Base-by-base conservation (phyloP, 2,888 invertebrate genomes). In the Alcis repandata region DNA sequence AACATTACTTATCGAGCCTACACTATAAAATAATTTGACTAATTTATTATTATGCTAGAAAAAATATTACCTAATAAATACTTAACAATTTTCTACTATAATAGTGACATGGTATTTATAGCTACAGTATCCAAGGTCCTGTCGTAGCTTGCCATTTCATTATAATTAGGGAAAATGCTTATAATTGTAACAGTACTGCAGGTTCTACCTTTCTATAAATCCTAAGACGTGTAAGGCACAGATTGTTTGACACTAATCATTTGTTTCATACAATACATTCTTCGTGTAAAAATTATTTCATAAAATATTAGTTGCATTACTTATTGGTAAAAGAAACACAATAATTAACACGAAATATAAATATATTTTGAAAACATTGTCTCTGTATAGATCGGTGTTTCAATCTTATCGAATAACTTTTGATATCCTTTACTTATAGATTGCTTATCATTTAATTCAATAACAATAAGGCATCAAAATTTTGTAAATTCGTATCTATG, bases 21-120 rank as follows among this genome's bases (percentile, higher is more conserved):
- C 67, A 71, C 75, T 83, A 81, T 76, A 77, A 72, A 74, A 82
- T 83, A 81, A 79, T 78, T 88, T 90, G 90, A 89, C 91, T 90
- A 90, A 84, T 82, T 83, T 82, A 88, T 84, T 89, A 89, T 87
- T 89, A 89, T 85, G 86, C 84, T 88, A 87, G 63, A 76, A 77
- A 77, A 78, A 54, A 22, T 54, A 68, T 49, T 64, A 73, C 67
- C 68, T 76, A 73, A 70, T 73, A 72, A 75, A 78, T 77, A 78
- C 69, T 75, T 79, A 75, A 80, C 72, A 71, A 64, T 72, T 78
- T 73, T 17, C 74, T 76, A 72, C 76, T 77, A 33, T 8, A 33
- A 17, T 49, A 78, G 77, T 79, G 82, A 79, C 79, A 75, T 76
- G 74, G 72, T 74, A 77, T 67, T 69, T 71, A 72, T 70, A 75